Evolutionary conservation across 2,888 invertebrate species (phyloP).

Genomic region (Dasypolia templi): DNA sequence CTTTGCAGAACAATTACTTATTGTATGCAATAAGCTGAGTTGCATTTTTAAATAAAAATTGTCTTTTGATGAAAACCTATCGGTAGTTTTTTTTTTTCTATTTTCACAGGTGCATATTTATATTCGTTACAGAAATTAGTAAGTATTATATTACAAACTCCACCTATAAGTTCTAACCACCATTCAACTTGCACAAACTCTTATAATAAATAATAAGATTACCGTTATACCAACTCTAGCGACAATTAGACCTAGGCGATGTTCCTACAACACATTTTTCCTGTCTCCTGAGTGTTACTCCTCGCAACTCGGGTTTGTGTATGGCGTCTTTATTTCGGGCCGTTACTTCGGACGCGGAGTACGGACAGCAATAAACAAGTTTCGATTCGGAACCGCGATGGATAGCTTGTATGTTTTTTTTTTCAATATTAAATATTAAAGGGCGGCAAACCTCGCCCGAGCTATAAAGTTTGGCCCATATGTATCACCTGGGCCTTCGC

Average conservation of each 20-base stretch:
- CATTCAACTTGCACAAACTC: not conserved
- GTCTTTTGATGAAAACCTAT: not conserved
- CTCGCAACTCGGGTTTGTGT: constrained; percentile 40
- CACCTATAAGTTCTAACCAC: not conserved
- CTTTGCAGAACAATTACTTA: not conserved
- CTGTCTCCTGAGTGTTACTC: constrained; percentile 12
- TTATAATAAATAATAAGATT: not conserved
- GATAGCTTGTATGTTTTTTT: constrained; percentile 78
- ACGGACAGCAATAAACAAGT: constrained; percentile 78
- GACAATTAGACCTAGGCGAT: constrained; percentile 14
- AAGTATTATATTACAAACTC: not conserved
- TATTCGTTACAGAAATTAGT: not conserved
- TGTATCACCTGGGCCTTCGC: constrained; percentile 86
- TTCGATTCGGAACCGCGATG: constrained; percentile 78
- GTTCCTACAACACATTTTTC: constrained; percentile 23
- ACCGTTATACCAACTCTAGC: not conserved
- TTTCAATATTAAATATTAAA: constrained; percentile 88
- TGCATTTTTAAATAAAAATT: constrained; percentile 1
- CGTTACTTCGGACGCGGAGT: constrained; percentile 66
- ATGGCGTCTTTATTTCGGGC: constrained; percentile 57
- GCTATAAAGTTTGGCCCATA: constrained; percentile 86
- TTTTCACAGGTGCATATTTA: not conserved
- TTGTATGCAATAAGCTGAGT: not conserved
- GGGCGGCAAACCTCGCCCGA: constrained; percentile 84
- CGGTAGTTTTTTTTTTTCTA: not conserved